Evolutionary conservation across 2,113 vertebrate species (phyloP), one percentile per base, ranked within the genome.

Genomic region (Planiliza haematocheilus): DNA sequence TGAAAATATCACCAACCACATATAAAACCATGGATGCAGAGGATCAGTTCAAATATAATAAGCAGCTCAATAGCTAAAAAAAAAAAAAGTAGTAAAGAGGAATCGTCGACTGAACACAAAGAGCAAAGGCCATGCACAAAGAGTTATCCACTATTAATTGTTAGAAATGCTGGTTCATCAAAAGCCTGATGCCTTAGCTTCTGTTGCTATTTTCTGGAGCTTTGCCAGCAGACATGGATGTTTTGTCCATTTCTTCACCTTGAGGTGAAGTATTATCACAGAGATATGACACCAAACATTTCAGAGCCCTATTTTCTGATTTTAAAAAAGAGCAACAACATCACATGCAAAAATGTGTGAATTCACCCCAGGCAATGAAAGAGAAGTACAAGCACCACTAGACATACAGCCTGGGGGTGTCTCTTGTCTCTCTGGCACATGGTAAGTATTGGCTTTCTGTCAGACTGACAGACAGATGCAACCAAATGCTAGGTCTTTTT

Each of bases 1-100:
- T 86, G 78, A 88, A 83, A 89, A 82, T 58, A 81, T 91, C 87
- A 89, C 83, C 88, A 90, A 84, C 77, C 89, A 91, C 87, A 89
- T 86, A 90, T 56, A 81, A 88, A 90, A 91, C 81, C 62, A 87
- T 83, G 78, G 57, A 86, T 77, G 75, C 75, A 80, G 83, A 83
- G 55, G 83, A 86, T 81, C 72, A 78, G 77, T 79, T 77, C 11
- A 48, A 77, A 86, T 14, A 20, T 46, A 61, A 81, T 75, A 72
- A 83, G 74, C 77, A 88, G 74, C 74, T 80, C 24, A 72, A 68
- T 58, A 68, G 70, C 75, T 81, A 24, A 56, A 67, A 51, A 43
- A 50, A 51, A 84, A 38, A 64, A 13, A 14, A 74, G 57, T 24
- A 48, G 79, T 68, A 60, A 83, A 73, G 68, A 81, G 70, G 63